Base-by-base conservation (phyloP, 2,888 invertebrate species). In the Agrotis puta region DNA sequence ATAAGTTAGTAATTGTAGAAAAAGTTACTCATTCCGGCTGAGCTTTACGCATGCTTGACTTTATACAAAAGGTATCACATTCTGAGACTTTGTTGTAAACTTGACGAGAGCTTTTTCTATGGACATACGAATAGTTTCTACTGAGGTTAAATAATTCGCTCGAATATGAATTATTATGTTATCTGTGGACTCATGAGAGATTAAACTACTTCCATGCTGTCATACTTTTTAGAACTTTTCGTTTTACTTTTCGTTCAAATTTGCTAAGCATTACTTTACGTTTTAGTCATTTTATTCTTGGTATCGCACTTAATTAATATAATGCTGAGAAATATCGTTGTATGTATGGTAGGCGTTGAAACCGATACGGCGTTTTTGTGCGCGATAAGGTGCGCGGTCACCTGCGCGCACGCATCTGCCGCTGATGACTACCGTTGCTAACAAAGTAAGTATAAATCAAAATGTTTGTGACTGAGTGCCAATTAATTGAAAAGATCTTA, bases 321-420 rank as follows among this genome's bases (percentile, higher is more conserved):
- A 66, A 48, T 39, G 22, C 58, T 13, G 58, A 27, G 27, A 64
- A 50, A 47, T 62, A 14, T 54, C 54, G 47, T 13, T 43, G 54
- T 77, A 33, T 53, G 24, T n/a, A 45, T 62, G 61, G 70, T 39
- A 69, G 62, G 70, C 66, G 77, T 73, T 67, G 78, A 74, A 84
- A 84, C 70, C 74, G 82, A 80, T 84, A 77, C 74, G 77, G 57
- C 61, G 84, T 84, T 79, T 77, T 84, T 84, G 73, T 73, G 51
- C 57, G 66, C 66, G 77, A 74, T 77, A 83, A 79, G 78, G 83
- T 83, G 84, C 76, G 70, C 66, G 73, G 50, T 75, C 88, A 88
- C 88, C 88, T 88, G 88, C 88, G 81, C 79, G n/a, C 14, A 70
- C 74, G 82, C 88, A 89, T 84, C 87, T 89, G 88, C 83, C 74